Conservation (phyloP, 2,797 vertebrate genomes). For the Moxostoma hubbsi region DNA sequence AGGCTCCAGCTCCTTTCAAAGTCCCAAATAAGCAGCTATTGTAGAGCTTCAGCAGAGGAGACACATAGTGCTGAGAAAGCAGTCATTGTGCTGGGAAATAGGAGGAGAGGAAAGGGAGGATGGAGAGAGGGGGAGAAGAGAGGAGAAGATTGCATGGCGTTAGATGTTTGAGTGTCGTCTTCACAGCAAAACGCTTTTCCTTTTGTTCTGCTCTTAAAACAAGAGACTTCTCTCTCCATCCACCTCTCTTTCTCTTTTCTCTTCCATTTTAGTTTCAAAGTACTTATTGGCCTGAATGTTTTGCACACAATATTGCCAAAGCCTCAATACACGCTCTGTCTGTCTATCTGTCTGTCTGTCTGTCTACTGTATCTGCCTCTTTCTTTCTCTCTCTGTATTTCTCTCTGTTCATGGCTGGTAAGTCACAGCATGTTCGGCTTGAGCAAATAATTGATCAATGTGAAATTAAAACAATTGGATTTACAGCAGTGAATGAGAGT, state of each 20-base stretch:
- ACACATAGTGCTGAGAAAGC: constrained; percentile 64
- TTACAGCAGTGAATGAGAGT: constrained; percentile 68
- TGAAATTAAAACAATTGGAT: constrained; percentile 78
- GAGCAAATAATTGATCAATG: constrained; percentile 78
- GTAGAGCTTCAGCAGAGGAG: constrained; percentile 49
- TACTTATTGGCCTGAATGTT: no score
- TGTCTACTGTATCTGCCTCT: no score
- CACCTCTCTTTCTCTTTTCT: no score
- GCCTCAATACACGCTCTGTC: no score
- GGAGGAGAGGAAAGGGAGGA: constrained; percentile 67
- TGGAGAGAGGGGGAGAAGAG: constrained; percentile 64
- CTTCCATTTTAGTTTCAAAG: no score
- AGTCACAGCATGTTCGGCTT: constrained; percentile 67
- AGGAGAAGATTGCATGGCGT: constrained; percentile 77
- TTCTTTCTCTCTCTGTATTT: constrained; percentile 38
- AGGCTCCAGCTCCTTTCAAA: constrained; percentile 64
- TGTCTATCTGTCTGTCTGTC: no score
- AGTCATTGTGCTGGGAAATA: constrained; percentile 72
- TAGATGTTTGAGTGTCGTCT: constrained; percentile 72
- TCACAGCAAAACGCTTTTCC: constrained; percentile 49
- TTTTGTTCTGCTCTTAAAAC: constrained; percentile 41
- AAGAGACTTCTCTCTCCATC: constrained; percentile 28
- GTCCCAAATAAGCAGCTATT: constrained; percentile 63
- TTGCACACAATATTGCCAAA: no score
- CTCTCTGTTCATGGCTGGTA: constrained; percentile 52